Evolutionary conservation across 2,888 invertebrate genomes (phyloP).

Genomic region (Spisula solida): DNA sequence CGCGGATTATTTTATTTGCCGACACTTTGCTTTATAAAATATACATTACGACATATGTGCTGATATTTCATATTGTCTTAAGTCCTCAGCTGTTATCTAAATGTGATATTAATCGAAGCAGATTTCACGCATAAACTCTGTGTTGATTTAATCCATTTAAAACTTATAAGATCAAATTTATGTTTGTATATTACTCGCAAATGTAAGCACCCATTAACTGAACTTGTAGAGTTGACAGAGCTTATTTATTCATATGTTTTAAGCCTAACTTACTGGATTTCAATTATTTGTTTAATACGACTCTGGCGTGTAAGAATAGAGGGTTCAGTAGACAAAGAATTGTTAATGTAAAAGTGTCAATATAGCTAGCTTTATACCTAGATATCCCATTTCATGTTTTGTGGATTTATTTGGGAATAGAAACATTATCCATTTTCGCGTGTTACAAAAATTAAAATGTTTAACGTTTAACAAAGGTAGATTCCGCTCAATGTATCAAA

Average conservation of each 20-base stretch:
- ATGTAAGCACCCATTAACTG: neutral
- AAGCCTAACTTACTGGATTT: neutral
- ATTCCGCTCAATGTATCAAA: neutral
- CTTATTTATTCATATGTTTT: neutral
- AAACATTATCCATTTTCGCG: neutral
- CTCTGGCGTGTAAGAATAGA: neutral
- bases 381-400: conserved; percentile 4
- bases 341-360: conserved; percentile 7
- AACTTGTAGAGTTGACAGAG: neutral
- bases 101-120: neutral
- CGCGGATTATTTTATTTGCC: neutral
- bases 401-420: neutral
- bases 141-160: neutral
- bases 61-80: neutral
- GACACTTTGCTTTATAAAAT: neutral
- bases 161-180: neutral
- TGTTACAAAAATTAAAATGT: neutral
- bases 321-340: neutral
- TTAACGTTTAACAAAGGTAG: neutral
- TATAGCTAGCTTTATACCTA: neutral
- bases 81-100: neutral
- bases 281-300: conserved; percentile 15
- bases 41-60: too few species aligned
- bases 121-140: conserved; percentile 2
- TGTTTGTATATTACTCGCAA: neutral